phyloP scores from a whole-genome alignment of 2,797 vertebrate species.

The Tadarida brasiliensis region DNA sequence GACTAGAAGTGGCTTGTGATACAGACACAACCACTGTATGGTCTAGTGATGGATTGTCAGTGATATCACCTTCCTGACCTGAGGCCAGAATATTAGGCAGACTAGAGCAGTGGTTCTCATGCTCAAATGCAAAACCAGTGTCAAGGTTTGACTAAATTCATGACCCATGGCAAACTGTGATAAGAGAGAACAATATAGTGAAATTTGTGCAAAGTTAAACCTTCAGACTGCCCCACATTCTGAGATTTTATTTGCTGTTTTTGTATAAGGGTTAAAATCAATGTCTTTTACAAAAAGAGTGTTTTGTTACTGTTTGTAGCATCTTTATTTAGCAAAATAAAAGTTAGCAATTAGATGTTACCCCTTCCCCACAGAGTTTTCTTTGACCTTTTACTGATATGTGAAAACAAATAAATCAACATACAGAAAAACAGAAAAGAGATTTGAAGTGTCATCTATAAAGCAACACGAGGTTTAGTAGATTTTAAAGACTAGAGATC shows the following conservation, averaged over 20 bases:
- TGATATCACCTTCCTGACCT: background rate
- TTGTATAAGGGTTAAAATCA: background rate
- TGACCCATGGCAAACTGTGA: background rate
- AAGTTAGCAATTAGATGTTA: background rate
- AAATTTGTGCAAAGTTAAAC: background rate
- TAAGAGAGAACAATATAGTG: background rate
- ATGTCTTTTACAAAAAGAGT: background rate
- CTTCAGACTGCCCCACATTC: background rate
- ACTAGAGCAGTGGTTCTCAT: background rate
- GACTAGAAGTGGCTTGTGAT: background rate
- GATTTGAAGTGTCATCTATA: background rate
- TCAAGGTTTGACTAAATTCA: background rate
- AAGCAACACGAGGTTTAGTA: background rate
- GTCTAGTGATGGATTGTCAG: background rate
- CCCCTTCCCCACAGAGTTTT: background rate
- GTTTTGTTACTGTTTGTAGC: background rate
- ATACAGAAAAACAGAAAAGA: background rate
- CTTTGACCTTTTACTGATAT: background rate
- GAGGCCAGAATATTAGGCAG: background rate
- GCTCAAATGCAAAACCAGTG: background rate
- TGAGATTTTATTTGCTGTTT: background rate
- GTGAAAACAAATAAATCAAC: background rate
- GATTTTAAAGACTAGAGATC: background rate
- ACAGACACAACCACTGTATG: background rate
- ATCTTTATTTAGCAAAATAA: constrained; percentile 35